Base-by-base conservation (phyloP, 2,797 vertebrate genomes). In the Peromyscus nudipes region DNA sequence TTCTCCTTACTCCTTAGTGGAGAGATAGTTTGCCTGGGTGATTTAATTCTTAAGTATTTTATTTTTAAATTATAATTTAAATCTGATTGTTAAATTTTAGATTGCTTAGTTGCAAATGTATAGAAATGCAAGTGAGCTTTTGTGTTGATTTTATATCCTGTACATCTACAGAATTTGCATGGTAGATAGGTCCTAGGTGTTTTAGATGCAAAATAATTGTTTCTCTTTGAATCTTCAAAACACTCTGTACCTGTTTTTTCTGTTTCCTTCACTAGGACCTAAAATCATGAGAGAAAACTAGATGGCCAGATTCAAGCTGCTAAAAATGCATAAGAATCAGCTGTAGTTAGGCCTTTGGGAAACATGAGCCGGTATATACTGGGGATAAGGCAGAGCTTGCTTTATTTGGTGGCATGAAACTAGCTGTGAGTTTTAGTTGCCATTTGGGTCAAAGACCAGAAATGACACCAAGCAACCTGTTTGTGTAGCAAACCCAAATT, bases 21-120 rank as follows among this genome's bases (percentile, higher is more conserved):
- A 69, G 4, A 60, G 57, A 79, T 87, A 67, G 75, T 91, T 85
- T 85, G 9, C 27, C 64, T 90, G 21, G 4, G 21, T 79, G 79
- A 67, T 9, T 89, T 89, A 83, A 81, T 89, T 71, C 12, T 31
- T 37, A 90, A 76, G 23, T 76, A 86, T 91, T 90, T 96, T 92
- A 76, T 71, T 93, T 93, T 93, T 34, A 69, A 71, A 69, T 91
- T 76, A 67, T 86, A 65, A 43, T 89, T 4, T 81, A 89, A 89
- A 65, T 91, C 69, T 52, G 43, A 81, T 86, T 76, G 75, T 40
- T 46, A 73, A 91, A 65, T 80, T 75, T 92, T n/a, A 37, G 13
- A 37, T 34, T 86, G 27, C 27, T 73, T 64, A 65, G 17, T 80
- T 64, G 17, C 65, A 75, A 95, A 57, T 84, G 12, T 49, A 84